phyloP scores from a whole-genome alignment of 2,797 vertebrate species.

The Pelochelys cantorii region DNA sequence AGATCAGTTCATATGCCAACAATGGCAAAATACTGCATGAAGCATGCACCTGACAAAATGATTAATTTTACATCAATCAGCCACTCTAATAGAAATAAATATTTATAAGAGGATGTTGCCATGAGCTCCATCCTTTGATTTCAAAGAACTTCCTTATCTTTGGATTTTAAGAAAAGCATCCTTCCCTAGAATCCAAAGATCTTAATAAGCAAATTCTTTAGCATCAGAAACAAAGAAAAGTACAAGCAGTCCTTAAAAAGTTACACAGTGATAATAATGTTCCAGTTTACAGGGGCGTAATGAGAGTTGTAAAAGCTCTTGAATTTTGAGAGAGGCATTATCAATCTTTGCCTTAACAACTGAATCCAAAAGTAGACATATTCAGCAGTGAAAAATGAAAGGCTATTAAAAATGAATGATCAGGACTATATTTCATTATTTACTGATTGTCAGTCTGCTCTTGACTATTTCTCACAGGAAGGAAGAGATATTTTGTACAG shows the following conservation, averaged over 20 bases:
- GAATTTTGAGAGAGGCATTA: neutral
- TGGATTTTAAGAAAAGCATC: neutral
- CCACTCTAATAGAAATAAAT: neutral
- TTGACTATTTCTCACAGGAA: neutral
- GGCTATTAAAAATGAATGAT: neutral
- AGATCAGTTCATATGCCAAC: neutral
- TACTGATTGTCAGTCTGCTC: neutral
- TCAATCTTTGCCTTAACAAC: slow-evolving; percentile 19
- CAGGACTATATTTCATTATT: neutral
- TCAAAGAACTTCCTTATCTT: slow-evolving; percentile 1
- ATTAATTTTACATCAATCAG: slow-evolving; percentile 34
- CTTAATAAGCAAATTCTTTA: slow-evolving; percentile 6
- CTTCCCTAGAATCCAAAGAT: neutral
- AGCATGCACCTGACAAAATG: neutral
- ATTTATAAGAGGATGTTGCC: slow-evolving; percentile 2
- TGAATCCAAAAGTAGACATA: neutral
- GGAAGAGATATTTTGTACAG: neutral
- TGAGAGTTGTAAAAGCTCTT: neutral
- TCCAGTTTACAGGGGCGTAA: neutral
- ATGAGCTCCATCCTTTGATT: slow-evolving; percentile 26
- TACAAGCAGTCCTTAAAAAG: neutral
- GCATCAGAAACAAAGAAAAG: slow-evolving; percentile 16
- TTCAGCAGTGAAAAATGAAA: neutral
- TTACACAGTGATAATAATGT: neutral
- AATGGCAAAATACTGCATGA: slow-evolving; percentile 2